Percentiles rank a stretch among this genome's conserved stretches.
These are phyloP conservation scores for Hemicrepidius hirtus DNA, from an alignment of 2,888 invertebrate species.

Conservation along the genomic window DNA sequence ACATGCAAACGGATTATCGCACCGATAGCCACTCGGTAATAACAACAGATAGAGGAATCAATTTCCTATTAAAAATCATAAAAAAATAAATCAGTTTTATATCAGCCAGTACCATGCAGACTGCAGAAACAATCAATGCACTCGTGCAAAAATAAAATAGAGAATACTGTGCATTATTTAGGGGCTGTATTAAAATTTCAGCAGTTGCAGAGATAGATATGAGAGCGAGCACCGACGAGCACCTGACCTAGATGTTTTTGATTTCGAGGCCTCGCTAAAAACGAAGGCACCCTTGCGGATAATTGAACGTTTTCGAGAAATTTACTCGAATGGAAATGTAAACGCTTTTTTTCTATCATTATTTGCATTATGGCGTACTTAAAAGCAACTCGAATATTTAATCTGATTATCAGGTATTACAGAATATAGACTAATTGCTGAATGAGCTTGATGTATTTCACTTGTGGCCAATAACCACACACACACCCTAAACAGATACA, in stretches of 20 bases:
- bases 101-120: conserved; percentile 34
- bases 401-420: too few relatives aligned
- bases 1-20: conserved; percentile 30
- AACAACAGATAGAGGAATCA: conserved; percentile 37
- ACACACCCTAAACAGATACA: too few relatives aligned
- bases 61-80: conserved; percentile 37
- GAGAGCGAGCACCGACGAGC: conserved; percentile 33
- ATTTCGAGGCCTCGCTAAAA: conserved; percentile 22
- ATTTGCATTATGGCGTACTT: not conserved
- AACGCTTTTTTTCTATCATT: not conserved
- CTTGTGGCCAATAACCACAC: too few relatives aligned
- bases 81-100: conserved; percentile 36
- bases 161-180: conserved; percentile 25
- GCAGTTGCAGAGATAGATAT: conserved; percentile 34
- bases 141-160: conserved; percentile 45
- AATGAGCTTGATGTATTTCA: too few relatives aligned
- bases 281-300: conserved; percentile 27
- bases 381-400: too few relatives aligned
- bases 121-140: conserved; percentile 44
- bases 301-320: conserved; percentile 33
- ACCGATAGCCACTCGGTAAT: conserved; percentile 7
- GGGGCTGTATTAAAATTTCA: conserved; percentile 42
- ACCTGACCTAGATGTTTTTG: conserved; percentile 46
- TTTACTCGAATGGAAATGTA: conserved; percentile 32
- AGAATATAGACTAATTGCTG: too few relatives aligned